Evolutionary conservation across 2,888 invertebrate species (phyloP).

Genomic region (Coelogynopora nodosa): DNA sequence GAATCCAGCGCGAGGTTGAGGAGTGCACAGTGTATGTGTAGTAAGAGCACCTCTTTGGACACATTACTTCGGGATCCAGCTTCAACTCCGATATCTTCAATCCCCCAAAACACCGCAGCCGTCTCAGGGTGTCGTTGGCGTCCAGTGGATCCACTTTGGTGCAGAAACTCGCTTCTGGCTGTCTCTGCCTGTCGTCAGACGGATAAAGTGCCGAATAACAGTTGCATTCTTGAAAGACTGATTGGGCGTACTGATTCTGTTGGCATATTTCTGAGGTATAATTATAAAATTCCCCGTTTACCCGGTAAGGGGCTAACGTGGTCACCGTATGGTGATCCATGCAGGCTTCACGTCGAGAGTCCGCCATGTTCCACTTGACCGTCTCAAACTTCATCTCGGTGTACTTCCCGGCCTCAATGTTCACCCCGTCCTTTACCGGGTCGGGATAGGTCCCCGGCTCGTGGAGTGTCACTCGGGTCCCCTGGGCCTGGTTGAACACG

Average conservation of each 20-base stretch:
- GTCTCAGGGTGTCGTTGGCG: neutral
- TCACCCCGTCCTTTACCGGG: conserved; percentile 8
- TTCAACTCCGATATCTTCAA: neutral
- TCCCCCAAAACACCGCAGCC: neutral
- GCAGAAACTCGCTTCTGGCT: neutral
- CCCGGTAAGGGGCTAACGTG: neutral
- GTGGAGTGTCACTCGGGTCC: conserved; percentile 26
- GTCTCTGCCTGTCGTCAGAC: neutral
- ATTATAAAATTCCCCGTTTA: neutral
- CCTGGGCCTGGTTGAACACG: conserved; percentile 40
- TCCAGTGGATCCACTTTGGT: neutral
- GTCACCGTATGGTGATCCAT: neutral
- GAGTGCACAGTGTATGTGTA: conserved; percentile 32
- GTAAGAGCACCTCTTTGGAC: conserved; percentile 23
- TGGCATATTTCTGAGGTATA: conserved; percentile 37
- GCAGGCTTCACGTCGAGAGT: conserved; percentile 10
- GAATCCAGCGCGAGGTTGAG: conserved; percentile 35
- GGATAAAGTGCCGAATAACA: conserved; percentile 40
- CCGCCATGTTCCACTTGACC: conserved; percentile 27
- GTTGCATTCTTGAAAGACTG: conserved; percentile 25
- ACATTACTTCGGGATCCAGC: neutral
- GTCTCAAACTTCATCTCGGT: conserved; percentile 32
- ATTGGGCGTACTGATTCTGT: conserved; percentile 3
- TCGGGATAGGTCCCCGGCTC: conserved; percentile 32
- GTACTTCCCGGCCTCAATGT: conserved; percentile 38